Evolutionary conservation across 2,797 vertebrate genomes (phyloP), one percentile per base, ranked within the genome.

Genomic region (Amazonetta brasiliensis): DNA sequence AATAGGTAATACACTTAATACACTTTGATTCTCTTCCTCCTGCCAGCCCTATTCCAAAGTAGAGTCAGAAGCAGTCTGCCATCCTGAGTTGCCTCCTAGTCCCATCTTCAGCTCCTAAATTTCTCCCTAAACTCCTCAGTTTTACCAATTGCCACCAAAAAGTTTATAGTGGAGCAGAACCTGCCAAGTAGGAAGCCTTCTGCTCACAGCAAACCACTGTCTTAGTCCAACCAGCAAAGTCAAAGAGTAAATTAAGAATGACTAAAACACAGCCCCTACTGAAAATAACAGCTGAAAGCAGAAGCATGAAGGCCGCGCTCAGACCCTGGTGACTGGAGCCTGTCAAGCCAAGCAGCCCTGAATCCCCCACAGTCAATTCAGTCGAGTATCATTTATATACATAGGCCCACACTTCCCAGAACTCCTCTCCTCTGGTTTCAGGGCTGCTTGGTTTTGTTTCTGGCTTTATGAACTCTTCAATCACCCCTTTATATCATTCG

Each of bases 361-460:
- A 26, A 84, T 77, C 25, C 41, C 12, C 43, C 35, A 71, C 55
- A 83, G 16, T 9, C 0, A 0, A 63, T 52, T 62, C 43, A 72
- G 43, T 46, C 31, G 39, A 43, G 25, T n/a, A 11, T 12, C 91
- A 87, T 93, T 86, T 69, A 41, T 68, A 58, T 14, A 25, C 64
- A 13, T 18, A 86, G 82, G 67, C 69, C 71, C 56, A 79, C 19
- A 16, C 9, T 87, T 88, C 77, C 55, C 52, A 86, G 63, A 91
- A 79, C 48, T 77, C 28, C n/a, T 52, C 22, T 89, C 50, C 54
- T 87, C 81, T 67, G 28, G 67, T 92, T 87, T 88, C 39, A 75
- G 46, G n/a, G 33, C 48, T 86, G 35, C 28, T 95, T 81, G 73
- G 39, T 33, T 90, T 87, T 93, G 33, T 77, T 95, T 78, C 80